A percentile compares a stretch with the other conserved stretches of the same genome.
phyloP scores from a whole-genome alignment of 2,797 vertebrate genomes.

The Chelon labrosus region DNA sequence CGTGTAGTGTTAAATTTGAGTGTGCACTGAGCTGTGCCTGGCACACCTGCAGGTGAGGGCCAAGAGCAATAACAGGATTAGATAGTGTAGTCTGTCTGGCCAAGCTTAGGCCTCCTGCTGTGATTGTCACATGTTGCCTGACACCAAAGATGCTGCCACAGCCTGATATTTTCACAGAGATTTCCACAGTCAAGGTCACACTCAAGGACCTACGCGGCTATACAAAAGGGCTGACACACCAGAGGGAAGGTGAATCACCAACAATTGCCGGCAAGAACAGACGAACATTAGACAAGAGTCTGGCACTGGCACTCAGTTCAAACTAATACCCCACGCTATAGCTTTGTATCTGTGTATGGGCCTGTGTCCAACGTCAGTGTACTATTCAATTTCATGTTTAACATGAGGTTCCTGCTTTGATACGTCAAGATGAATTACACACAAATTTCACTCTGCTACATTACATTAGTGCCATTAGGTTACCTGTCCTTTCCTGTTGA shows the following conservation, averaged over 20 bases:
- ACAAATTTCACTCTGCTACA: background rate
- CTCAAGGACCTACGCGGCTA: slow-evolving; percentile 16
- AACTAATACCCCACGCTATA: background rate
- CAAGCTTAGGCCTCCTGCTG: slow-evolving; percentile 59
- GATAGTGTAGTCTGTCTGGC: slow-evolving; percentile 46
- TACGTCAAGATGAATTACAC: background rate
- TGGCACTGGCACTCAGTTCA: background rate
- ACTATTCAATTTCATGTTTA: background rate
- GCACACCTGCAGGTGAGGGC: slow-evolving; percentile 63
- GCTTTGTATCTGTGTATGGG: background rate
- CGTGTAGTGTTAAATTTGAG: slow-evolving; percentile 24
- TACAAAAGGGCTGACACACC: slow-evolving; percentile 17
- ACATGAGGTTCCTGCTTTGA: background rate
- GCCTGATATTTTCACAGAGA: slow-evolving; percentile 50
- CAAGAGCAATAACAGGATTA: slow-evolving; percentile 80
- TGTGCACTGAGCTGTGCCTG: slow-evolving; percentile 21
- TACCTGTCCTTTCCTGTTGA: slow-evolving; percentile 99
- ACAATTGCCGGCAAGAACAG: slow-evolving; percentile 26
- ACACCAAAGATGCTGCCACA: slow-evolving; percentile 49
- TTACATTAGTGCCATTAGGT: background rate
- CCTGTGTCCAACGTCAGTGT: too few relatives aligned
- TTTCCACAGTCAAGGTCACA: slow-evolving; percentile 61
- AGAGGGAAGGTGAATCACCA: slow-evolving; percentile 25
- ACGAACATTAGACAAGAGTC: background rate
- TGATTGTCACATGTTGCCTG: slow-evolving; percentile 60